Evolutionary conservation across 2,113 vertebrate genomes (phyloP).

Genomic region (Monarcha castaneiventris): DNA sequence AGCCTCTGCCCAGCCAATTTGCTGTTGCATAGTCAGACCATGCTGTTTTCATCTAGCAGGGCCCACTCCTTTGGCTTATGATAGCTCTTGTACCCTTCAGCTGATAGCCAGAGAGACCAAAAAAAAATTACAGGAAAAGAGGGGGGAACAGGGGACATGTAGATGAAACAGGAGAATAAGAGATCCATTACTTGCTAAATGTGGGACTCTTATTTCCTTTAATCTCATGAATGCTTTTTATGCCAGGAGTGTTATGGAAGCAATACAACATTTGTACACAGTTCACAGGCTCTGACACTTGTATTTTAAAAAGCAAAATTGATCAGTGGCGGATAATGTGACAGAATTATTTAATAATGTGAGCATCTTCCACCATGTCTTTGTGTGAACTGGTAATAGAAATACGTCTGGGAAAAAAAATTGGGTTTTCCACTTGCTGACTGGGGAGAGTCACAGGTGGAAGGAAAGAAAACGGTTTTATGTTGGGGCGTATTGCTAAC

Average conservation of each 20-base stretch:
- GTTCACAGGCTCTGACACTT: neutral
- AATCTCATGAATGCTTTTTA: neutral
- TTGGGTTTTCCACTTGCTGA: accelerated
- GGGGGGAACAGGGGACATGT: neutral
- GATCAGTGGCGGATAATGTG: neutral
- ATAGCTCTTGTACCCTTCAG: neutral
- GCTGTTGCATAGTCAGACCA: neutral
- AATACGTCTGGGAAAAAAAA: neutral
- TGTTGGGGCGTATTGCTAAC: neutral
- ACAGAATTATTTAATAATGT: neutral
- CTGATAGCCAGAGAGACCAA: neutral
- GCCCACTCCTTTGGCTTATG: neutral
- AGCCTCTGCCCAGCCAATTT: neutral
- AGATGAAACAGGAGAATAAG: neutral
- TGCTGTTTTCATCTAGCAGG: neutral
- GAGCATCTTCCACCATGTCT: neutral
- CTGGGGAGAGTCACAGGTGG: neutral
- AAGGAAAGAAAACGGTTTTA: neutral
- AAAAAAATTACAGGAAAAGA: neutral
- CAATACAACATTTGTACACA: neutral
- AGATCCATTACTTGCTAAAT: neutral
- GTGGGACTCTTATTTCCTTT: neutral
- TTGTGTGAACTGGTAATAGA: neutral
- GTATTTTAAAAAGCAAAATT: neutral
- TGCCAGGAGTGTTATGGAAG: neutral